These are phyloP conservation scores for Drosophila villosipedis DNA, from an alignment of 2,888 invertebrate genomes.

Conservation along the genomic window DNA sequence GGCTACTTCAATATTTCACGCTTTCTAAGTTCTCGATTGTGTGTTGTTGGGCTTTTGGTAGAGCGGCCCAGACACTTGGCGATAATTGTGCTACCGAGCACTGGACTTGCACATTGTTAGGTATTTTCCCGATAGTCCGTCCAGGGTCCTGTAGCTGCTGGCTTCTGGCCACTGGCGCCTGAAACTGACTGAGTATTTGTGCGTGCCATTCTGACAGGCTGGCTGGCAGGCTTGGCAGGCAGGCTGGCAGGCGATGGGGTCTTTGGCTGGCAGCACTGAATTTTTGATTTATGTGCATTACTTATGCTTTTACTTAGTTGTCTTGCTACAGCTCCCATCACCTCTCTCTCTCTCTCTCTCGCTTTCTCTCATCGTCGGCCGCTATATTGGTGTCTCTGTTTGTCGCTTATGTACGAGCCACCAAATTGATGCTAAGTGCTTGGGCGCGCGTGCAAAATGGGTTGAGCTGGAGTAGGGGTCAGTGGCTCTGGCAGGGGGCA, in stretches of 20 bases:
- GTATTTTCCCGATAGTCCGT: constrained; percentile 52
- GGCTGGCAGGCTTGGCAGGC: background rate
- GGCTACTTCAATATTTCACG: constrained; percentile 76
- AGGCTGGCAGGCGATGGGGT: constrained; percentile 9
- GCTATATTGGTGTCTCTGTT: constrained; percentile 40
- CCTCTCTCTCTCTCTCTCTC: background rate
- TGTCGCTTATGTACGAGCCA: constrained; percentile 67
- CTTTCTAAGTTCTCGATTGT: constrained; percentile 76
- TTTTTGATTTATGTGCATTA: constrained; percentile 84
- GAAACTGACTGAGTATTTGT: constrained; percentile 75
- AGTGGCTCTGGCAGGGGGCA: background rate
- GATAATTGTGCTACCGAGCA: constrained; percentile 70
- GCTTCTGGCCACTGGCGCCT: background rate
- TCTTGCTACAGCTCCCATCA: constrained; percentile 39
- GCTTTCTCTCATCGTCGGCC: background rate
- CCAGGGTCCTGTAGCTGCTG: constrained; percentile 1
- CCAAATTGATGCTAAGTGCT: constrained; percentile 79
- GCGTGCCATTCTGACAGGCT: constrained; percentile 80
- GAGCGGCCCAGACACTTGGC: constrained; percentile 58
- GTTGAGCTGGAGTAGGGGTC: constrained; percentile 49
- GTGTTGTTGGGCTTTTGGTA: constrained; percentile 29
- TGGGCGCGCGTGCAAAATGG: constrained; percentile 78
- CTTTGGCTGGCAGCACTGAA: constrained; percentile 74
- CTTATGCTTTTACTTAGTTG: constrained; percentile 82
- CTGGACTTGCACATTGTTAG: constrained; percentile 70